Base-by-base conservation (phyloP, 2,888 invertebrate species). In the Steinernema hermaphroditum region DNA sequence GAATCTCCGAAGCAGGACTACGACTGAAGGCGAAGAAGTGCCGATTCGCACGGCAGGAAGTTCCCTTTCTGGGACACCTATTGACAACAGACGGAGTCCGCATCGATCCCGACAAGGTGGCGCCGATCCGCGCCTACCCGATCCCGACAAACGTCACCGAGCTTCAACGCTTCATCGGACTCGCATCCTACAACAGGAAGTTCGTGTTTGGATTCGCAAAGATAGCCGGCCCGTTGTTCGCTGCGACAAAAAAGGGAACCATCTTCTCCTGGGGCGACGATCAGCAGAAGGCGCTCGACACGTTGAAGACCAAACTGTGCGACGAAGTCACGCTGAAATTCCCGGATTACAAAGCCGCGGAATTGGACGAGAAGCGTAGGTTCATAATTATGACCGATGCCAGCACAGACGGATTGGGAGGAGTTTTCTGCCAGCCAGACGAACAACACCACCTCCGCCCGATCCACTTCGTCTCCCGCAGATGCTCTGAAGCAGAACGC, bases 311-410 rank as follows among this genome's bases (percentile, higher is more conserved):
- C 0, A 43, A 0, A n/a, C 9, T 82, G 32, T 29, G 34, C 8
- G 29, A 4, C 0, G 69, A 76, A 1, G 77, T 78, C 0, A 72
- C 79, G 0, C 69, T 82, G 2, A 68, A 32, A 0, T 78, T 76
- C 41, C 80, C 80, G 2, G 75, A 81, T 46, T 73, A 78, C 12
- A 71, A 72, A 24, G 74, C 74, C 9, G 81, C 80, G 0, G 24
- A 22, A 16, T 29, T 22, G 6, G 72, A 72, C 9, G 50, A 68
- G 1, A 68, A 68, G 19, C 41, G 75, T 19, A 75, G 75, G 37
- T 81, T 81, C 46, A 54, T 72, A 0, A 70, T 81, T 0, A 73
- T 62, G 37, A 80, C 81, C 0, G 81, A 81, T 70, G 81, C 81
- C 0, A 71, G 72, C n/a, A 54, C 54, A 19, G 29, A 70, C 4